These are phyloP conservation scores for Daboia siamensis DNA, from an alignment of 2,113 vertebrate genomes.

Conservation along the genomic window DNA sequence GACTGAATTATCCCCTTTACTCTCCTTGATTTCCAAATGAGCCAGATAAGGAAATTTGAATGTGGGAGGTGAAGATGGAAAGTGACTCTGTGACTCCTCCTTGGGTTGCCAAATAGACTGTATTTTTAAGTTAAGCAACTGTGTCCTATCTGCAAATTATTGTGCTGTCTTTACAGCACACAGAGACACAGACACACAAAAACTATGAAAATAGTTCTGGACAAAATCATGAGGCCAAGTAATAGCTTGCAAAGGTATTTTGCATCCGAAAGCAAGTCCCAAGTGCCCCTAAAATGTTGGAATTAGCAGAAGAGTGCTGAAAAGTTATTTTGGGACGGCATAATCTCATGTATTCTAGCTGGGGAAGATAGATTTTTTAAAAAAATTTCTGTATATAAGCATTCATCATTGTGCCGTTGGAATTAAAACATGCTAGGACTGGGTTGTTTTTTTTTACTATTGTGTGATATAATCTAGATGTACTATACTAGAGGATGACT, in stretches of 20 bases:
- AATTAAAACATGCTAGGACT: constrained; percentile 41
- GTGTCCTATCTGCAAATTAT: not conserved
- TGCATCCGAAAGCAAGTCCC: constrained; percentile 32
- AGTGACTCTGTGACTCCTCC: not conserved
- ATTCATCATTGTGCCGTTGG: constrained; percentile 54
- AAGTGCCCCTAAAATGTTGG: constrained; percentile 48
- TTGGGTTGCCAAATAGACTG: not conserved
- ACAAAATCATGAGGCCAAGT: constrained; percentile 21
- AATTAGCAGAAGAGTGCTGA: constrained; percentile 48
- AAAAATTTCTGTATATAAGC: constrained; percentile 51
- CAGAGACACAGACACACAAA: not conserved
- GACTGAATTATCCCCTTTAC: not conserved
- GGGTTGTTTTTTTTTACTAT: constrained; percentile 34
- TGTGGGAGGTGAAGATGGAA: not conserved
- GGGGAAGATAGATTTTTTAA: constrained; percentile 44
- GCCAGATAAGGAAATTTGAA: not conserved
- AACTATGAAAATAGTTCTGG: not conserved
- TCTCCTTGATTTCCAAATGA: not conserved
- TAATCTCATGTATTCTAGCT: constrained; percentile 50
- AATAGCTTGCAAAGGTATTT: constrained; percentile 24
- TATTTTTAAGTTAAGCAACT: not conserved
- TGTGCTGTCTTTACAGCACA: not conserved
- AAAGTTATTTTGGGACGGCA: constrained; percentile 51
- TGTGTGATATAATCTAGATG: constrained; percentile 62
- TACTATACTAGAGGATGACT: constrained; percentile 67